Evolutionary conservation across 2,113 vertebrate genomes (phyloP).

Genomic region (Lipophrys pholis): DNA sequence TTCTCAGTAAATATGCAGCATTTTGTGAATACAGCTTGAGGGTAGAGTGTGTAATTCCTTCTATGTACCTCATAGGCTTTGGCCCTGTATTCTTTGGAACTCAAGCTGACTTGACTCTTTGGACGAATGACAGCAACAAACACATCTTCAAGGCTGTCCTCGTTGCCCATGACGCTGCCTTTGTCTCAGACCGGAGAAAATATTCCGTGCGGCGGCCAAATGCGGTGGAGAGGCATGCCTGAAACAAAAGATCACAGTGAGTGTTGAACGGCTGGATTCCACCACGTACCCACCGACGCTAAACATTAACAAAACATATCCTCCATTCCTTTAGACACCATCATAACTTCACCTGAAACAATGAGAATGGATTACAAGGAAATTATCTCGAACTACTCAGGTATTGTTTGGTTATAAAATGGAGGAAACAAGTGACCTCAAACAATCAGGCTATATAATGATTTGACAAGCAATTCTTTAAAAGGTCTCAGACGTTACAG

Average conservation of each 20-base stretch:
- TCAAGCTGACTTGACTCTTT: constrained; percentile 95
- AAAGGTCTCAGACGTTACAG: no score
- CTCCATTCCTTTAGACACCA: no score
- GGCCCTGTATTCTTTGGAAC: constrained; percentile 95
- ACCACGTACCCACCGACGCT: no score
- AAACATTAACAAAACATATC: no score
- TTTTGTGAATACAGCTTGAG: neutral
- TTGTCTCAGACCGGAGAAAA: constrained; percentile 48
- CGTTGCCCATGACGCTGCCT: constrained; percentile 89
- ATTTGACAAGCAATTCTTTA: no score
- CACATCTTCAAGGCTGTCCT: constrained; percentile 89
- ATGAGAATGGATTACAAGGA: no score
- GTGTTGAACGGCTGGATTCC: no score
- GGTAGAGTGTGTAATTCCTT: neutral
- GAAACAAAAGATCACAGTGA: neutral
- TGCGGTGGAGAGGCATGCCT: constrained; percentile 72
- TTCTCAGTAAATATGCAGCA: neutral
- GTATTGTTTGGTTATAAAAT: no score
- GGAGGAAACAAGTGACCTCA: no score
- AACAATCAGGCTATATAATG: no score
- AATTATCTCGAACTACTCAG: no score
- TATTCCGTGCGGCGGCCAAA: constrained; percentile 58
- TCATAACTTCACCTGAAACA: no score
- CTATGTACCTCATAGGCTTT: constrained; percentile 93
- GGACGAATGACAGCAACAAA: constrained; percentile 97